A percentile compares a stretch with the other conserved stretches of the same genome.
Conservation (phyloP, 2,888 invertebrate genomes). For the Dendrolimus houi region DNA sequence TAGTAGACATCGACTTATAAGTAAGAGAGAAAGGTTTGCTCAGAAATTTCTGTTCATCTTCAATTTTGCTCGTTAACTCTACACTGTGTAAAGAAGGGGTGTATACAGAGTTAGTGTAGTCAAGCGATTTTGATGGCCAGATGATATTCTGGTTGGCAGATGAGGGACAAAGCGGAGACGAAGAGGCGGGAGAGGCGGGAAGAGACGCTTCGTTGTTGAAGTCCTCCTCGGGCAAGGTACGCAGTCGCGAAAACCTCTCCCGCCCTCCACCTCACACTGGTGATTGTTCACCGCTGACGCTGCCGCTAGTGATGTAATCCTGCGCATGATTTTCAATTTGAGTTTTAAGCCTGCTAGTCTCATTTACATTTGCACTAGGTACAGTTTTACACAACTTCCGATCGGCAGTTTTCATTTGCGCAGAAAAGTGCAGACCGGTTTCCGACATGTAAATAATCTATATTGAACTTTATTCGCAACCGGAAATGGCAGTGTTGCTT, state of each 20-base stretch:
- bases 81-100: not conserved
- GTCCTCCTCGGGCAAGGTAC: constrained; percentile 65
- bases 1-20: not conserved
- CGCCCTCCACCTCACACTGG: constrained; percentile 71
- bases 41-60: constrained; percentile 4
- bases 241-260: constrained; percentile 68
- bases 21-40: constrained; percentile 3
- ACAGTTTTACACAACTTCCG: too few species aligned
- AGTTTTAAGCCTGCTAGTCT: too few species aligned
- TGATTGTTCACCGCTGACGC: constrained; percentile 66
- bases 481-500: too few species aligned
- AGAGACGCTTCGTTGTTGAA: constrained; percentile 25
- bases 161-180: constrained; percentile 11
- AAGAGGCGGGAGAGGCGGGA: constrained; percentile 51
- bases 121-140: constrained; percentile 1
- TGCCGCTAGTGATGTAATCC: constrained; percentile 69
- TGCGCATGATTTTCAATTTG: constrained; percentile 23
- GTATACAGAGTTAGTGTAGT: not conserved
- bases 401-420: too few species aligned
- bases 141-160: constrained; percentile 1
- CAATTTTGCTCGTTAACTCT: not conserved
- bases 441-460: too few species aligned
- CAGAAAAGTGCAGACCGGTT: too few species aligned
- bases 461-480: too few species aligned
- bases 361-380: too few species aligned